Evolutionary conservation across 2,113 vertebrate species (phyloP).

Genomic region (Etheostoma cragini): DNA sequence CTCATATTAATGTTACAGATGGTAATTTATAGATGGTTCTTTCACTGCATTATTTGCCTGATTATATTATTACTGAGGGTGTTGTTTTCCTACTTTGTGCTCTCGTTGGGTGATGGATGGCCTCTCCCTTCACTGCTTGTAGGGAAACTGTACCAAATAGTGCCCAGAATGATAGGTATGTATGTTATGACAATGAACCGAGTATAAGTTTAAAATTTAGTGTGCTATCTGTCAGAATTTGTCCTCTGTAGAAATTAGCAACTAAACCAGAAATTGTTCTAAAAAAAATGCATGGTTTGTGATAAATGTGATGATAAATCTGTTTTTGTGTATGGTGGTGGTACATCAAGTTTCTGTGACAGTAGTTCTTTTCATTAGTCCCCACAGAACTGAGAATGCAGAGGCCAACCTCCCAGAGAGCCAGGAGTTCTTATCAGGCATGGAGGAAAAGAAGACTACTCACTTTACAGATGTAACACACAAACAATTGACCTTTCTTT

Average conservation of each 20-base stretch:
- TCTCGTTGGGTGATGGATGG: constrained; percentile 74
- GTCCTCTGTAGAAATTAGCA: neutral
- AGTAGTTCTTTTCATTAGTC: constrained; percentile 51
- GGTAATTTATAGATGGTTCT: constrained; percentile 27
- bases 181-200: constrained; percentile 33
- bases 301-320: neutral
- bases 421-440: constrained; percentile 88
- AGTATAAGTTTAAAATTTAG: neutral
- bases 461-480: constrained; percentile 91
- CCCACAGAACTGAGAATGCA: constrained; percentile 85
- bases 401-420: constrained; percentile 82
- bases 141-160: constrained; percentile 81
- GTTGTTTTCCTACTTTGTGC: constrained; percentile 78
- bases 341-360: constrained; percentile 13
- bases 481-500: neutral
- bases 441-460: constrained; percentile 88
- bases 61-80: constrained; percentile 62
- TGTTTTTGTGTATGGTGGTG: neutral
- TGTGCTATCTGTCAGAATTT: neutral
- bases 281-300: neutral
- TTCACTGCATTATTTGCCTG: constrained; percentile 34
- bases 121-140: constrained; percentile 56
- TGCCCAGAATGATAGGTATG: constrained; percentile 80
- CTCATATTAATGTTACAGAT: neutral
- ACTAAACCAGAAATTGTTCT: neutral